A percentile compares a stretch with the other conserved stretches of the same genome.
phyloP scores from a whole-genome alignment of 2,888 invertebrate genomes.

The Subacronicta megacephala region DNA sequence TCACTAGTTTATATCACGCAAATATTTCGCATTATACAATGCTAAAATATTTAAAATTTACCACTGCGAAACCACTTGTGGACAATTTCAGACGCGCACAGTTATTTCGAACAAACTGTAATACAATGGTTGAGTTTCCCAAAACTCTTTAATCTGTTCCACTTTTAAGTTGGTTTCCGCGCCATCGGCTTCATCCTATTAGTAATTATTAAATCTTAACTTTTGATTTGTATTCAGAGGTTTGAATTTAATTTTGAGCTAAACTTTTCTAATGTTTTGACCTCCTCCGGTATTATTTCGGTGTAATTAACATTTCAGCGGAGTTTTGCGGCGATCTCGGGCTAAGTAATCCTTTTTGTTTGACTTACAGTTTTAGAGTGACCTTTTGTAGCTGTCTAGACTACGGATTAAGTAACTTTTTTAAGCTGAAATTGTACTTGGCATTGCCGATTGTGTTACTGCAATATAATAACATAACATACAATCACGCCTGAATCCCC shows the following conservation, averaged over 20 bases:
- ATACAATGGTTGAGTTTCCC: conserved; percentile 52
- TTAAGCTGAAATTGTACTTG: background rate
- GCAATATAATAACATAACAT: no score
- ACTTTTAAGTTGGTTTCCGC: conserved; percentile 69
- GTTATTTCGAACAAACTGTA: no score
- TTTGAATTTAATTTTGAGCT: conserved; percentile 74
- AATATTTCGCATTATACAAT: no score
- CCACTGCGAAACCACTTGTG: no score
- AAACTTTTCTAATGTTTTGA: conserved; percentile 62
- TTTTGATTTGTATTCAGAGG: conserved; percentile 69
- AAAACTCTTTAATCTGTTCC: conserved; percentile 66
- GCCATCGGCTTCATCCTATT: conserved; percentile 78
- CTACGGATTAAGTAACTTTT: conserved; percentile 1
- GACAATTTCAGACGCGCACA: no score
- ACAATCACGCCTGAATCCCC: no score
- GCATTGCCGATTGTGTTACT: background rate
- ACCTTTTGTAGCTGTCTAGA: conserved; percentile 4
- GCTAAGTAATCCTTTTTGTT: conserved; percentile 29
- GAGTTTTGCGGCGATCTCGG: conserved; percentile 34
- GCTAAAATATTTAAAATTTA: no score
- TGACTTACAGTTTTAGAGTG: conserved; percentile 3
- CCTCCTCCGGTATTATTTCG: conserved; percentile 56
- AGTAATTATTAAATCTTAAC: conserved; percentile 80
- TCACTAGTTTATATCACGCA: no score
- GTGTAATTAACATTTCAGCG: conserved; percentile 55